Base-by-base conservation (phyloP, 1,140 invertebrate genomes). In the Trinorchestia longiramus region DNA sequence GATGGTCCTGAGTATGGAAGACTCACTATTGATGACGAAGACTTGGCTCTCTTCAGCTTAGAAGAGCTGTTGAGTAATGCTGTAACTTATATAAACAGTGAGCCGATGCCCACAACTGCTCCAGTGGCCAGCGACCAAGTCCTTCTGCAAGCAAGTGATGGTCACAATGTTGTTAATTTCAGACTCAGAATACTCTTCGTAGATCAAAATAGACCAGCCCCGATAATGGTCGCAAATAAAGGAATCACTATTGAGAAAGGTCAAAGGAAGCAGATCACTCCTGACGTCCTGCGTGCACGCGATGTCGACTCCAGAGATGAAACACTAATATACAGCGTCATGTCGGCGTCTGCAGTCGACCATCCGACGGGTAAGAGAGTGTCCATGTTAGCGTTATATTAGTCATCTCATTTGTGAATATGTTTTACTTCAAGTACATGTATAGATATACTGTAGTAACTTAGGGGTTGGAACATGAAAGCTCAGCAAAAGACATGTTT, bases 231-330 rank as follows among this genome's bases (percentile, higher is more conserved):
- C 11, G 96, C 95, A 87, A 97, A 97, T 88, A 95, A 92, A 53
- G 96, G 96, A 17, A 95, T 96, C 19, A 40, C 43, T 19, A 96
- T 97, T 88, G 36, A 87, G 28, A 87, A 88, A 94, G 96, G 96
- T 36, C 77, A 96, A 28, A 47, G 57, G 43, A 96, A 96, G 36
- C 96, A 97, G 62, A 96, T 97, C 28, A 95, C 96, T n/a, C 90
- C 95, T 87, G 96, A 97, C 53, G 43, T 96, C 17, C 96, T 97
- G 36, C 96, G 96, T 95, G 96, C 96, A 40, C 92, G 62, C 57
- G 96, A 97, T 88, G 96, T 97, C 15, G 96, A 97, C 88, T 96
- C 96, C 28, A 92, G 95, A 77, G 96, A 97, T 95, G 96, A 96
- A 23, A 96, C 96, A 62, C 41, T 97, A 42, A 95, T 97, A 0